A percentile compares a stretch with the other conserved stretches of the same genome.
Evolutionary conservation across 2,888 invertebrate genomes (phyloP).

Genomic region (Rhimphoctona megacephalus): DNA sequence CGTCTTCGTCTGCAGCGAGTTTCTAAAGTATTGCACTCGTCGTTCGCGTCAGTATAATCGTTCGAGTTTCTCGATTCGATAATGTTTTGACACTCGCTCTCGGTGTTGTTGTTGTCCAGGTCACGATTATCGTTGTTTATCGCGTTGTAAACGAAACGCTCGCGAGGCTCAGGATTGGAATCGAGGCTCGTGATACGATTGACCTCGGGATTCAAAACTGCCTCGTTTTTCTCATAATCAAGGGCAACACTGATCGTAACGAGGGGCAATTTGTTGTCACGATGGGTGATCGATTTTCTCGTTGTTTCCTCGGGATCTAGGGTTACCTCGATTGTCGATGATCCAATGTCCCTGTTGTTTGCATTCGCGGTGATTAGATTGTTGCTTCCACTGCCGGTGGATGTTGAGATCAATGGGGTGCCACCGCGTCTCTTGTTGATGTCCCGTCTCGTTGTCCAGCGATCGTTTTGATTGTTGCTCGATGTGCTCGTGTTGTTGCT

Average conservation of each 20-base stretch:
- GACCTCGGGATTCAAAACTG: background rate
- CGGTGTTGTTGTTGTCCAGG: slow-evolving; percentile 85
- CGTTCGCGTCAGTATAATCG: background rate
- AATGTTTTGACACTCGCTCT: slow-evolving; percentile 85
- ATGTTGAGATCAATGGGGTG: background rate
- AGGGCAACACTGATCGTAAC: background rate
- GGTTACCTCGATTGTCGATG: slow-evolving; percentile 79
- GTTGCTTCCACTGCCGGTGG: background rate
- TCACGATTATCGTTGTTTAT: slow-evolving; percentile 81
- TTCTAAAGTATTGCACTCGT: slow-evolving; percentile 11
- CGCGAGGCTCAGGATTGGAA: slow-evolving; percentile 35
- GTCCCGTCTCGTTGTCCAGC: slow-evolving; percentile 62
- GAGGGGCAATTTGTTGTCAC: background rate
- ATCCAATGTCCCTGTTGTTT: slow-evolving; percentile 75
- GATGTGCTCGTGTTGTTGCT: slow-evolving; percentile 16
- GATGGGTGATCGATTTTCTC: background rate
- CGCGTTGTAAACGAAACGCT: slow-evolving; percentile 64
- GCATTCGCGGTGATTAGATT: slow-evolving; percentile 69
- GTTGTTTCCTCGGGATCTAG: slow-evolving; percentile 61
- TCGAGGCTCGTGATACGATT: background rate
- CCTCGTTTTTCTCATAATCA: background rate
- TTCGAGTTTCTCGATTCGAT: slow-evolving; percentile 78
- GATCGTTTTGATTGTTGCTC: slow-evolving; percentile 44
- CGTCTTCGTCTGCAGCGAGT: slow-evolving; percentile 64
- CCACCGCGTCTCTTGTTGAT: slow-evolving; percentile 72